Base-by-base conservation (phyloP, 2,888 invertebrate genomes). In the Coecobrya sp. region DNA sequence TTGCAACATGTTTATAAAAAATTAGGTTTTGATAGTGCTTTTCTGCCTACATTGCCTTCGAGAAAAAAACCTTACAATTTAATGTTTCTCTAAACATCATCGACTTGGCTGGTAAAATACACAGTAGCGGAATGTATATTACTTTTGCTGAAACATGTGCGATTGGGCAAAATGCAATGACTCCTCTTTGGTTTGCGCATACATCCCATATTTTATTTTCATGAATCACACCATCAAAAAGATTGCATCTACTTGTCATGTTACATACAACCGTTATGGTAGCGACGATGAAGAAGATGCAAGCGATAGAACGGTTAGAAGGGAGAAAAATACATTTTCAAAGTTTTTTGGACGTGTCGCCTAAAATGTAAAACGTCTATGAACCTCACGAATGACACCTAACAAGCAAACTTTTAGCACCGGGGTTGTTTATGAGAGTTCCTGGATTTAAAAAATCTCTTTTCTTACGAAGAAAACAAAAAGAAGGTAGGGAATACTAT, bases 121-220 rank as follows among this genome's bases (percentile, higher is more conserved):
- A 82, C 82, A 42, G 82, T 82, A 82, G 82, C 82, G 36, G 82
- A 62, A 42, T 81, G 16, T n/a, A 81, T 55, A 81, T 30, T 25
- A 30, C n/a, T n/a, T n/a, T 30, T 30, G 42, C 16, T 70, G 42
- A 82, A 82, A 62, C 62, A 30, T 27, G 55, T 81, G 81, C 8
- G 55, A 55, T 45, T 76, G 16, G 13, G 73, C 73, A n/a, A n/a
- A n/a, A n/a, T n/a, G n/a, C n/a, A 45, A 11, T 45, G 30, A 76
- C 42, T 22, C n/a, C 2, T 22, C n/a, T 0, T 22, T 76, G 73
- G 73, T 22, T 76, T 52, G 22, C 16, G 1, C 42, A n/a, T 55
- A 19, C 62, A 25, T 55, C 52, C 4, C 59, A 62, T 42, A 82
- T 36, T 82, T 59, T 82, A 27, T 82, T 82, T 59, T 82, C 59